phyloP scores from a whole-genome alignment of 1,140 invertebrate species.

The Cydia splendana region DNA sequence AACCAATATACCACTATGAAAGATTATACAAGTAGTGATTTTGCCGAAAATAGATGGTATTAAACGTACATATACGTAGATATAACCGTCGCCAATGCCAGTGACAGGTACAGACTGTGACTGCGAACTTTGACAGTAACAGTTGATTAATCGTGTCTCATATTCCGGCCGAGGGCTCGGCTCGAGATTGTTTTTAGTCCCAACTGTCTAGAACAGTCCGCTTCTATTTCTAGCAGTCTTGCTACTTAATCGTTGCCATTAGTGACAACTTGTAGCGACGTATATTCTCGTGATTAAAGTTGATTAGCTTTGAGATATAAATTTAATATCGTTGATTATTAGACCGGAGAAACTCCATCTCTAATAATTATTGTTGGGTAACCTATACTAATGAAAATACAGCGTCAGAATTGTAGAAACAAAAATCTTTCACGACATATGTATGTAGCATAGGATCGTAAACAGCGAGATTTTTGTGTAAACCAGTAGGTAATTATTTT shows the following conservation, averaged over 20 bases:
- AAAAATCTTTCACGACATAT: too few relatives aligned
- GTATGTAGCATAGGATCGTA: too few relatives aligned
- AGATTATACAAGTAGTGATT: neutral
- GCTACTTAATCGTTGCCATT: neutral
- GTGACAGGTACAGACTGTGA: conserved; percentile 22
- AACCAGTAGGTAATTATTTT: too few relatives aligned
- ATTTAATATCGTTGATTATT: too few relatives aligned
- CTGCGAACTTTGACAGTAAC: conserved; percentile 15
- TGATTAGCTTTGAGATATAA: too few relatives aligned
- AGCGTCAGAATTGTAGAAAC: too few relatives aligned
- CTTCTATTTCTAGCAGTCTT: neutral
- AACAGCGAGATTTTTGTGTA: too few relatives aligned
- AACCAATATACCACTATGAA: too few relatives aligned
- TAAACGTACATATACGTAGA: too few relatives aligned
- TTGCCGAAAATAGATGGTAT: neutral
- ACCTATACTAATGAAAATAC: too few relatives aligned
- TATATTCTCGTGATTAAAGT: neutral
- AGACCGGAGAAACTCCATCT: too few relatives aligned
- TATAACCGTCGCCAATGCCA: neutral
- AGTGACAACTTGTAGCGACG: neutral
- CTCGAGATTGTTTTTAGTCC: neutral
- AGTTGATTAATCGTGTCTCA: conserved; percentile 6
- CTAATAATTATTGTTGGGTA: too few relatives aligned
- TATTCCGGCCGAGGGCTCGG: neutral
- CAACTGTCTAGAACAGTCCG: conserved; percentile 5